Base-by-base conservation (phyloP, 1,140 invertebrate genomes). In the Pygmarrhopalites habei region DNA sequence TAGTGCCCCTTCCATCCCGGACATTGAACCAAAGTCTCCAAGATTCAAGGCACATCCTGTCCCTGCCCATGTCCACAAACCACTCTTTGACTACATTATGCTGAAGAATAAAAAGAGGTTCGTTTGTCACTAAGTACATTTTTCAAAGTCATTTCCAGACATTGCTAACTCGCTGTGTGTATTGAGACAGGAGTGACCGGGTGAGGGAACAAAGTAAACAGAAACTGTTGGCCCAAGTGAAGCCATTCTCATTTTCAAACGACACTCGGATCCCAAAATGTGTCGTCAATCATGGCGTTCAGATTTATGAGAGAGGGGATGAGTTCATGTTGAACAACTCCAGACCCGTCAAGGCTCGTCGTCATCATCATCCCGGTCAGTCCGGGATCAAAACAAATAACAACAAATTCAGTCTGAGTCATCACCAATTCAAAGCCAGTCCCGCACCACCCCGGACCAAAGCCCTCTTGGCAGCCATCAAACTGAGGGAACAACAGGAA, bases 401-500 rank as follows among this genome's bases (percentile, higher is more conserved):
- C 28, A 67, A 64, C 41, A 57, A 57, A 35, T 58, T 64, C 12
- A 39, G 30, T 26, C 5, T 5, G 5, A 7, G 5, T 35, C 49
- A 52, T n/a, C 49, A 52, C 28, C 10, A 15, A 14, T 52, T 52
- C 49, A 26, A 23, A 15, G 69, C 69, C 10, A 66, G 68, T 28
- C 69, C 69, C 14, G 69, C 69, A 10, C 69, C 69, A 1, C 69
- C 69, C 14, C 60, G 69, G 25, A 65, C 57, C 14, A 63, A 41
- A 26, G 69, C 69, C 0, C 39, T 71, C 10, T 35, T 71, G 4
- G 58, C 69, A 0, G 69, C 69, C 0, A 66, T 71, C 49, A 57
- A 59, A 35, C 51, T 68, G 32, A 63, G 60, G 47, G 69, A 71
- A 52, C 69, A 71, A 46, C 69, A 71, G 32, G 69, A 71, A 47